These are phyloP conservation scores for Myotis findleyi DNA, from an alignment of 2,797 vertebrate genomes.

Conservation along the genomic window DNA sequence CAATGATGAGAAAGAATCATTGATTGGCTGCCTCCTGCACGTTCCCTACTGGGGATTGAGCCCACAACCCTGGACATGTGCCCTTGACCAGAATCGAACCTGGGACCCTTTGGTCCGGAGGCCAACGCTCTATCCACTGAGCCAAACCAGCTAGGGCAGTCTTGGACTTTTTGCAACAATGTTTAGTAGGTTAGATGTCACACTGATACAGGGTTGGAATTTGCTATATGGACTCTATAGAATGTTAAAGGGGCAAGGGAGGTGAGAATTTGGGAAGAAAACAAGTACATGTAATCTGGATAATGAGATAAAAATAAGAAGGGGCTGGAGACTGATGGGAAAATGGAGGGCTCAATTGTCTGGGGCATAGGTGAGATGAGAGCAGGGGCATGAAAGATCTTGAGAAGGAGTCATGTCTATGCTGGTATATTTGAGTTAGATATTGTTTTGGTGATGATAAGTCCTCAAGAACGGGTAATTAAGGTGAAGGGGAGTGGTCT, in stretches of 20 bases:
- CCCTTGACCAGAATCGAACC: too few species aligned
- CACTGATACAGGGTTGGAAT: not conserved
- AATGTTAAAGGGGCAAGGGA: not conserved
- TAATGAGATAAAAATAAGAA: not conserved
- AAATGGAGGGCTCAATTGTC: not conserved
- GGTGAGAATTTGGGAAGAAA: not conserved
- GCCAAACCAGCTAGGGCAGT: too few species aligned
- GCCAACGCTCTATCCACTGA: too few species aligned
- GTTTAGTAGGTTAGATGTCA: not conserved
- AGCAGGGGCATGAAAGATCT: not conserved
- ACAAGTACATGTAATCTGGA: not conserved
- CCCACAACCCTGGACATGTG: too few species aligned
- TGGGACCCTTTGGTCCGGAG: too few species aligned
- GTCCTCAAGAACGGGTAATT: not conserved
- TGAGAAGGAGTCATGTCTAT: not conserved
- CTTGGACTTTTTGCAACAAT: not conserved
- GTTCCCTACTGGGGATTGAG: too few species aligned
- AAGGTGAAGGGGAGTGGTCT: not conserved
- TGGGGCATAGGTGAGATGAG: constrained; percentile 30
- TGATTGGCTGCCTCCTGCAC: too few species aligned
- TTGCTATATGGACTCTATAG: not conserved
- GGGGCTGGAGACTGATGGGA: not conserved
- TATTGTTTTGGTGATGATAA: not conserved
- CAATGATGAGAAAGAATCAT: too few species aligned
- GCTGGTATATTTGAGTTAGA: not conserved